Evolutionary conservation across 2,113 vertebrate species (phyloP), one percentile per base, ranked within the genome.

Genomic region (Columbina picui): DNA sequence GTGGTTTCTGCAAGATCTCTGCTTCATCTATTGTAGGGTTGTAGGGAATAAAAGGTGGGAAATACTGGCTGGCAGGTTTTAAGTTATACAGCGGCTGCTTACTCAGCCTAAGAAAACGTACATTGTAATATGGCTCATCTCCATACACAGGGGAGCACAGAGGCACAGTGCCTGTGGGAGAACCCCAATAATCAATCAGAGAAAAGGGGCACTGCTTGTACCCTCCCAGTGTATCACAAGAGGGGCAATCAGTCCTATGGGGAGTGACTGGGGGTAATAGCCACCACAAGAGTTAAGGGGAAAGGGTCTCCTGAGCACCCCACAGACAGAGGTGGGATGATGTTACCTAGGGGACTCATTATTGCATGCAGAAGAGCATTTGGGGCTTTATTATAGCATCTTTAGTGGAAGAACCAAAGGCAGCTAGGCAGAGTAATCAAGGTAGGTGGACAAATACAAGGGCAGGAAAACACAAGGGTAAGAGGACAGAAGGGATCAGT

Each of bases 341-440:
- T n/a, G n/a, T n/a, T 29, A 29, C 11, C 43, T 55, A 26, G 6
- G 15, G 13, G 70, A 47, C 47, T 68, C 15, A 16, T 67, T 57
- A 45, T 8, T 8, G 23, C 19, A 18, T 68, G 18, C 70, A 74
- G 52, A 74, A 59, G 8, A 34, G 14, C 25, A 34, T 43, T 43
- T 43, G 16, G 43, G 16, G 17, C 17, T 43, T 43, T 43, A 18
- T 43, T 43, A 18, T 43, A 43, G 43, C 16, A 43, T 43, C 16
- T 43, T 29, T 60, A 68, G n/a, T 7, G 32, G 27, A 82, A 67
- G 52, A 59, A 29, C 7, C 14, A 74, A 73, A 52, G 22, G 27
- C 43, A 74, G 27, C 5, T 14, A 60, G 11, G 5, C 1, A 2
- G 38, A 75, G 14, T 0, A 2, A 25, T 25, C 1, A 1, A 52